Evolutionary conservation across 2,888 invertebrate genomes (phyloP).

Genomic region (Stomorhina lunata): DNA sequence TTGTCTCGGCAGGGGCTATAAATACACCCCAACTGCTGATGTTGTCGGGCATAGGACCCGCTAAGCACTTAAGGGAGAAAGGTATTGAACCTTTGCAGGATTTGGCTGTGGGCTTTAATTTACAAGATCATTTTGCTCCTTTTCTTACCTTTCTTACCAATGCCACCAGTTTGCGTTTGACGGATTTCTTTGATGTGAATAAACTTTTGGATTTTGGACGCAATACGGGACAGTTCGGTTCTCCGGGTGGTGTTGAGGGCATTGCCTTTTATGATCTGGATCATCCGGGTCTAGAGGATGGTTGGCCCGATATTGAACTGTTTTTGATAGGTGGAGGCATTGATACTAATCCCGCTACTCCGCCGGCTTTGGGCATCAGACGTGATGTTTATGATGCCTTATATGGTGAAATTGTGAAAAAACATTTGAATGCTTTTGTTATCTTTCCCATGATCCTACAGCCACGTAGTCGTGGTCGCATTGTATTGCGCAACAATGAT

Average conservation of each 20-base stretch:
- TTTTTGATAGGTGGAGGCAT: constrained; percentile 82
- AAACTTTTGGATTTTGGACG: constrained; percentile 25
- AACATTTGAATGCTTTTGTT: constrained; percentile 80
- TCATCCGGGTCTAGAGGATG: constrained; percentile 78
- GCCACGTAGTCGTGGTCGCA: constrained; percentile 84
- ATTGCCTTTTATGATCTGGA: constrained; percentile 84
- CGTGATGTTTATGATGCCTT: constrained; percentile 78
- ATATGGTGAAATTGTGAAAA: constrained; percentile 75
- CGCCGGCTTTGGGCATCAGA: constrained; percentile 79
- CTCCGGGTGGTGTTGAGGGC: constrained; percentile 83
- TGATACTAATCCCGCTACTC: constrained; percentile 75
- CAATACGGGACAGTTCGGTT: constrained; percentile 25
- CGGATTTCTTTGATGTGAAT: constrained; percentile 65
- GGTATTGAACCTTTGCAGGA: constrained; percentile 83
- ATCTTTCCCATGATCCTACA: constrained; percentile 84
- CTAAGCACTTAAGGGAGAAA: constrained; percentile 81
- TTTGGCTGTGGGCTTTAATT: constrained; percentile 83
- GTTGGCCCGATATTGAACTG: constrained; percentile 86
- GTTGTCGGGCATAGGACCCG: constrained; percentile 87
- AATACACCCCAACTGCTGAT: constrained; percentile 91
- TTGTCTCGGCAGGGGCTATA: constrained; percentile 88
- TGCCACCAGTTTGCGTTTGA: constrained; percentile 70
- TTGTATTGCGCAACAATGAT: constrained; percentile 83
- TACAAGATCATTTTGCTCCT: constrained; percentile 84
- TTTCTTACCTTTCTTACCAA: constrained; percentile 84